Evolutionary conservation across 2,113 vertebrate genomes (phyloP), one percentile per base, ranked within the genome.

Genomic region (Chaetorhynchus papuensis): DNA sequence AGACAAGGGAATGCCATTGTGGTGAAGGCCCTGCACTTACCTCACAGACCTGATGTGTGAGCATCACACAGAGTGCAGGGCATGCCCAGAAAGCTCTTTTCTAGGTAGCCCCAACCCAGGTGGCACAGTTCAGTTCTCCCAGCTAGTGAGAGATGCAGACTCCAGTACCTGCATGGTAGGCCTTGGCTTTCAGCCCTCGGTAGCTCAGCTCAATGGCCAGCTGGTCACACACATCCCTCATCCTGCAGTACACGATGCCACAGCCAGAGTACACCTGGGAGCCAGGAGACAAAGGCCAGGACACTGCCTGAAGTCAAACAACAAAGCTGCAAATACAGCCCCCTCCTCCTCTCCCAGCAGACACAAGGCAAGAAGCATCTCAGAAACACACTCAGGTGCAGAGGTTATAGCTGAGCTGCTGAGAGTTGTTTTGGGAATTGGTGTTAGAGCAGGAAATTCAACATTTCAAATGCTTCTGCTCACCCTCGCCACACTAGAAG

Each of bases 221-320:
- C 24, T 98, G 98, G 87, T 99, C 99, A 97, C 99, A 99, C 84
- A 97, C 89, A 2, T 99, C 99, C 94, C 99, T 98, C 94, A 98
- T 99, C 86, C 99, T 98, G 97, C 99, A 99, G 97, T 99, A 99
- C 71, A 99, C 97, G 42, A 99, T 99, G 91, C 99, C 99, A 90
- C 99, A 99, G 16, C 99, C 99, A 0, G 96, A 96, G 52, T 96
- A 97, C 18, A 61, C 87, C 98, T 97, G 91, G 66, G 63, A 50
- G 78, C 37, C 33, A 66, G 47, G 60, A 90, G 21, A 87, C n/a
- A 89, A 68, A 78, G 68, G 9, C 66, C 21, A 23, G 31, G 69
- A 53, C 54, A 37, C 31, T 11, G 27, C 37, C 31, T 87, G 61
- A 61, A 56, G 45, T 24, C 69, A 70, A 44, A 15, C 52, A 42